Evolutionary conservation across 2,888 invertebrate genomes (phyloP).

Genomic region (Pyrrhosoma nymphula): DNA sequence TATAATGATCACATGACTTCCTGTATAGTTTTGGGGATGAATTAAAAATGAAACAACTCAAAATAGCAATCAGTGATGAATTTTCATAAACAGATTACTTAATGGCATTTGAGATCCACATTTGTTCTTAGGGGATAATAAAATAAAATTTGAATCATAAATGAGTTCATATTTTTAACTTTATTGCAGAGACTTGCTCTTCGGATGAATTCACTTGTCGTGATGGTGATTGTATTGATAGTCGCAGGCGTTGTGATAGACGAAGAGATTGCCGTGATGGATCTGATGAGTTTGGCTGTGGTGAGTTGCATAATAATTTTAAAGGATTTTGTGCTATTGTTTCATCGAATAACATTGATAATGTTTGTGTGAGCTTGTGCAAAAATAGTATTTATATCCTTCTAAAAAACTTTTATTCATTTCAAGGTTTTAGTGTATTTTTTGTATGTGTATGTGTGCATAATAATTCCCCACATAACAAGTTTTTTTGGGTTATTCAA

Average conservation of each 20-base stretch:
- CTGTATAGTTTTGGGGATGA: too few relatives aligned
- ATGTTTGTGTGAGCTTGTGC: not conserved
- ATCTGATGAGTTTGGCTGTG: conserved; percentile 82
- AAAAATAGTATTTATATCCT: not conserved
- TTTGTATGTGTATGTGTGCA: not conserved
- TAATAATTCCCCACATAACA: not conserved
- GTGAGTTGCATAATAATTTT: conserved; percentile 75
- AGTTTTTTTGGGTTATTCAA: not conserved
- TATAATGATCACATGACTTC: too few relatives aligned
- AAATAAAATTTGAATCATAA: too few relatives aligned
- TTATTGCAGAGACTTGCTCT: conserved; percentile 74
- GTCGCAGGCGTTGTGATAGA: conserved; percentile 79
- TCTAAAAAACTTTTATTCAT: not conserved
- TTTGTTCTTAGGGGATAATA: too few relatives aligned
- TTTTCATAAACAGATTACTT: too few relatives aligned
- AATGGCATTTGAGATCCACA: too few relatives aligned
- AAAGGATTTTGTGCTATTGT: not conserved
- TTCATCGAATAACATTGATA: not conserved
- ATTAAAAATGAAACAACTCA: too few relatives aligned
- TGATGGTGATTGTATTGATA: conserved; percentile 80
- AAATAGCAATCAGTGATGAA: too few relatives aligned
- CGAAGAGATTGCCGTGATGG: conserved; percentile 81
- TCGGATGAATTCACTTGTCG: conserved; percentile 80
- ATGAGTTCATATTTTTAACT: not conserved
- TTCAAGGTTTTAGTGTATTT: not conserved